phyloP scores from a whole-genome alignment of 2,888 invertebrate species.

The Watsonalla binaria region DNA sequence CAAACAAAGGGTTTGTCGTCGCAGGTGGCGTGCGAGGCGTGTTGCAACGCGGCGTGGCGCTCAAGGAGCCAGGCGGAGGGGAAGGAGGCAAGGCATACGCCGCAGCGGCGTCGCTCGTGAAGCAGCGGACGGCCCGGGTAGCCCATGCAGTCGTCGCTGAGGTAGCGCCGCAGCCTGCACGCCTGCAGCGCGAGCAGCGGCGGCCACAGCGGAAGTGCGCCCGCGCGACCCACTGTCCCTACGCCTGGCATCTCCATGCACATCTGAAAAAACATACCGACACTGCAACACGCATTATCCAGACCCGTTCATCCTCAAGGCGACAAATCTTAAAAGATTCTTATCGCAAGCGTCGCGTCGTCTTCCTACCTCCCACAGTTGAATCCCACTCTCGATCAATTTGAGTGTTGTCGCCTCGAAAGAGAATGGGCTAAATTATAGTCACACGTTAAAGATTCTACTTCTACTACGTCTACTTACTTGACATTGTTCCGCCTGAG shows the following conservation, averaged over 20 bases:
- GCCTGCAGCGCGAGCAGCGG: slow-evolving; percentile 71
- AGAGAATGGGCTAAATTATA: no score
- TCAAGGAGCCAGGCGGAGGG: slow-evolving; percentile 93
- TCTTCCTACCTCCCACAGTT: no score
- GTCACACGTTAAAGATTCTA: not conserved
- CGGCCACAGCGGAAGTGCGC: slow-evolving; percentile 64
- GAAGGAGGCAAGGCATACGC: slow-evolving; percentile 91
- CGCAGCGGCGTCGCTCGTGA: slow-evolving; percentile 81
- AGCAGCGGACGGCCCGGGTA: slow-evolving; percentile 59
- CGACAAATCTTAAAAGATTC: no score
- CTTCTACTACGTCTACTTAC: slow-evolving; percentile 22
- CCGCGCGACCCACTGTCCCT: slow-evolving; percentile 20
- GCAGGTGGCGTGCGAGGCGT: slow-evolving; percentile 81
- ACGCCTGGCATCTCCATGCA: slow-evolving; percentile 67
- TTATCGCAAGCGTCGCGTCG: no score
- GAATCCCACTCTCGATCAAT: no score
- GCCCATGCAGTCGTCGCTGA: slow-evolving; percentile 73
- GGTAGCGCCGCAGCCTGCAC: slow-evolving; percentile 68
- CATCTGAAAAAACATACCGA: slow-evolving; percentile 49
- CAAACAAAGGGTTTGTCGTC: slow-evolving; percentile 95
- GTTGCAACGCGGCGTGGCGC: slow-evolving; percentile 91
- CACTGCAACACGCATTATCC: not conserved
- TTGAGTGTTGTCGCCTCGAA: no score
- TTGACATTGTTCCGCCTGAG: slow-evolving; percentile 10
- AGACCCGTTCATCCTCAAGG: no score